Percentiles rank a stretch among this genome's conserved stretches.
Conservation (phyloP, 1,140 invertebrate species). For the Drosophila littoralis region DNA sequence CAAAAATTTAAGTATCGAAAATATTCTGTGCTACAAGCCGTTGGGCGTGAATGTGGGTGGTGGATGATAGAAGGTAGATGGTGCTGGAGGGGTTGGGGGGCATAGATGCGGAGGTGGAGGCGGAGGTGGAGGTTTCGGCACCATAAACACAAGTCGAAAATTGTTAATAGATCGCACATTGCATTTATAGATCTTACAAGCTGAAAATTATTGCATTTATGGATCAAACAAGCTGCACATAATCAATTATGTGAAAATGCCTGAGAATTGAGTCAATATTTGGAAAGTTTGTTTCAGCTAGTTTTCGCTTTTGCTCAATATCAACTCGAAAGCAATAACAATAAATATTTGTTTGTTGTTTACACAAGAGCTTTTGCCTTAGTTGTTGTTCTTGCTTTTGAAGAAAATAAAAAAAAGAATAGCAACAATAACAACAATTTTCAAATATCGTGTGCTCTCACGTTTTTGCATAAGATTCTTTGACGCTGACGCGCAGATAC, state of each 20-base stretch:
- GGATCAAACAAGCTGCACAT: constrained; percentile 8
- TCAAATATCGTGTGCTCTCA: constrained; percentile 65
- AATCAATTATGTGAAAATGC: constrained; percentile 24
- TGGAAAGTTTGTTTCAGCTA: constrained; percentile 18
- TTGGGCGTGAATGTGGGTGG: constrained; percentile 51
- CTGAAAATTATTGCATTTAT: constrained; percentile 12
- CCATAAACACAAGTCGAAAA: constrained; percentile 58
- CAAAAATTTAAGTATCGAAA: constrained; percentile 58
- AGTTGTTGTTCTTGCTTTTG: constrained; percentile 27
- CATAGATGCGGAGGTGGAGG: constrained; percentile 27
- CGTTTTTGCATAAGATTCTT: constrained; percentile 78
- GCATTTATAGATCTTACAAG: constrained; percentile 58
- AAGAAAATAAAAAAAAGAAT: constrained; percentile 6
- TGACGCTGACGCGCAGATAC: constrained; percentile 56
- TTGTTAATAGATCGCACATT: constrained; percentile 72
- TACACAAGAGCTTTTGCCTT: constrained; percentile 32
- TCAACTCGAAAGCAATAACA: constrained; percentile 48
- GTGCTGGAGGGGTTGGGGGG: no score
- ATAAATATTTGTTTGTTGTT: constrained; percentile 62
- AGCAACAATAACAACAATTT: constrained; percentile 18
- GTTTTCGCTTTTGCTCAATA: constrained; percentile 20
- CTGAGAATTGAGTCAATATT: neutral
- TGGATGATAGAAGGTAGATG: neutral
- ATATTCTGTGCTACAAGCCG: constrained; percentile 55
- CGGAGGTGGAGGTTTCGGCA: constrained; percentile 26